phyloP scores from a whole-genome alignment of 2,888 invertebrate genomes.

The Galeopsomyia nigrocyanea region DNA sequence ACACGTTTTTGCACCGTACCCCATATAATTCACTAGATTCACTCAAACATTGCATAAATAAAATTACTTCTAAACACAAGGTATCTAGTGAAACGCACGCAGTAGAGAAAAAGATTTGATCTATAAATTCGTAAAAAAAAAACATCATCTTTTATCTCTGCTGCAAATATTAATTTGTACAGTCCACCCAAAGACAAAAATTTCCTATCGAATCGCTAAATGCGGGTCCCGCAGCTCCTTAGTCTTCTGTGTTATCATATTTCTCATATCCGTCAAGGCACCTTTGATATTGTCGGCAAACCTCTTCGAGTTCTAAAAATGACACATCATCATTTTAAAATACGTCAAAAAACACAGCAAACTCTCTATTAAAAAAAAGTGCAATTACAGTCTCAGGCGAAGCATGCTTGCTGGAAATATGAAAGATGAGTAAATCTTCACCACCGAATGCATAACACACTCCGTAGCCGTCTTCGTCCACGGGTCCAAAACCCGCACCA shows the following conservation, averaged over 20 bases:
- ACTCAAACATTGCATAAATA: too few relatives aligned
- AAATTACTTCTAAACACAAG: too few relatives aligned
- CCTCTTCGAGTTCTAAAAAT: constrained; percentile 81
- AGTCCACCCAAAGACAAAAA: too few relatives aligned
- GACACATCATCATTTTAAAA: neutral
- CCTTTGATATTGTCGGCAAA: constrained; percentile 82
- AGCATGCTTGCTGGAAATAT: constrained; percentile 94
- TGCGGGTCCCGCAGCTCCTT: neutral
- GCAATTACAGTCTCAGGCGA: constrained; percentile 90
- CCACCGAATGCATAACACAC: constrained; percentile 99
- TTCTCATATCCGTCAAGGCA: constrained; percentile 80
- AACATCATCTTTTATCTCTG: too few relatives aligned
- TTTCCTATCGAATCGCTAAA: too few relatives aligned
- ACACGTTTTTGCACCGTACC: too few relatives aligned
- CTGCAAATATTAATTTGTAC: too few relatives aligned
- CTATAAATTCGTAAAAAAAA: too few relatives aligned
- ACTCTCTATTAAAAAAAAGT: neutral
- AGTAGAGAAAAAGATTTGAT: too few relatives aligned
- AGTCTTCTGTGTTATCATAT: constrained; percentile 75
- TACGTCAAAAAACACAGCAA: neutral
- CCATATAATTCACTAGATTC: too few relatives aligned
- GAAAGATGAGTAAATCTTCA: constrained; percentile 96
- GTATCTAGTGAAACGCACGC: too few relatives aligned
- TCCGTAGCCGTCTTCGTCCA: constrained; percentile 98
- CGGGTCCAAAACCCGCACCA: constrained; percentile 98